Evolutionary conservation across 2,888 invertebrate species (phyloP).

Genomic region (Epiblema foenella): DNA sequence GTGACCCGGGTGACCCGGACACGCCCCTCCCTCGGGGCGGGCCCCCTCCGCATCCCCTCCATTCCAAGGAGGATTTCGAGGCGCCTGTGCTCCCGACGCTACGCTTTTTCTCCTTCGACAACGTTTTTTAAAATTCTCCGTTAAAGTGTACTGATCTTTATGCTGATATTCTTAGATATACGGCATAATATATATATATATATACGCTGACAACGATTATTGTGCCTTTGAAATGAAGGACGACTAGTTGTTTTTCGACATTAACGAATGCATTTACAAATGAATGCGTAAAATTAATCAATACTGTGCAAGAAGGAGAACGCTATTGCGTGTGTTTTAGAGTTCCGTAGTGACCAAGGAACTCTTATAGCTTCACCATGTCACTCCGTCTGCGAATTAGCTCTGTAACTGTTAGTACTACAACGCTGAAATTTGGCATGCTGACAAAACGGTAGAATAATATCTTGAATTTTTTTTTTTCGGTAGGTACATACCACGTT

Average conservation of each 20-base stretch:
- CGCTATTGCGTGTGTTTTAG: too few species aligned
- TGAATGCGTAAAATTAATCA: too few species aligned
- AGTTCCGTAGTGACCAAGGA: too few species aligned
- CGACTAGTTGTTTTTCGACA: background rate
- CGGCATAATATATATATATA: too few species aligned
- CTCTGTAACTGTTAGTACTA: too few species aligned
- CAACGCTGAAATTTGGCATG: too few species aligned
- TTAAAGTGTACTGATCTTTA: background rate
- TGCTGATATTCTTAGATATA: background rate
- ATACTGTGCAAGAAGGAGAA: too few species aligned
- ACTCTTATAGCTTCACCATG: too few species aligned
- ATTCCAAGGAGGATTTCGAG: conserved; percentile 61
- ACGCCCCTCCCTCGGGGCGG: conserved; percentile 70
- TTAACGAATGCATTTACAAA: background rate
- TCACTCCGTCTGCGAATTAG: too few species aligned
- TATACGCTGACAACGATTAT: background rate
- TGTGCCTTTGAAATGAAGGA: background rate
- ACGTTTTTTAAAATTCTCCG: conserved; percentile 23
- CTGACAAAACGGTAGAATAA: too few species aligned
- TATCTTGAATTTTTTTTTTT: too few species aligned
- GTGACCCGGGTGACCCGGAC: conserved; percentile 65
- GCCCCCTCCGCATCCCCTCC: conserved; percentile 51
- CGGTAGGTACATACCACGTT: too few species aligned
- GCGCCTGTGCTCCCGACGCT: conserved; percentile 60
- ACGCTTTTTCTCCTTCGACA: conserved; percentile 52